These are phyloP conservation scores for Dufourea novaeangliae DNA, from an alignment of 1,140 invertebrate species.

Conservation along the genomic window DNA sequence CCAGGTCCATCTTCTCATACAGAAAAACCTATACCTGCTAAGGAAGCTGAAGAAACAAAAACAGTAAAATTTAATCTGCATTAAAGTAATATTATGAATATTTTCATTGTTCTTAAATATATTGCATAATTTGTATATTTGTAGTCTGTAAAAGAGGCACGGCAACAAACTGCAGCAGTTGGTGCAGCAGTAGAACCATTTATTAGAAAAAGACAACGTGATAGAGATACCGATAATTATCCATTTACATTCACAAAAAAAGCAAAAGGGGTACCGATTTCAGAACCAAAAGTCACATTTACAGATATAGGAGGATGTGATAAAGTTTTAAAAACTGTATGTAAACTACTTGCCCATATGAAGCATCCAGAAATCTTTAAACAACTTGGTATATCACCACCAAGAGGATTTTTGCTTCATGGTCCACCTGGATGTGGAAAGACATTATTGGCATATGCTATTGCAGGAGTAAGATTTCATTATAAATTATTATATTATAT, in stretches of 20 bases:
- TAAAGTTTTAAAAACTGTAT: slow-evolving; percentile 88
- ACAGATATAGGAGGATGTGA: slow-evolving; percentile 89
- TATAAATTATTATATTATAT: background rate
- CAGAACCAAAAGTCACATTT: slow-evolving; percentile 84
- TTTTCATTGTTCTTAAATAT: background rate
- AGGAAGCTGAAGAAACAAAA: slow-evolving; percentile 18
- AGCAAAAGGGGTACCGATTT: slow-evolving; percentile 67
- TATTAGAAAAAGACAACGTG: slow-evolving; percentile 76
- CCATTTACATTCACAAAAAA: slow-evolving; percentile 55
- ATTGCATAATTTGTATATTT: slow-evolving; percentile 20
- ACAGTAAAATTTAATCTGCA: slow-evolving; percentile 23
- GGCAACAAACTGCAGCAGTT: slow-evolving; percentile 3
- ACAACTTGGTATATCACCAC: slow-evolving; percentile 90
- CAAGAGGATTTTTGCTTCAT: slow-evolving; percentile 92
- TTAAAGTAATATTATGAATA: background rate
- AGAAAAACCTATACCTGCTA: background rate
- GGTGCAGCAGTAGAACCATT: slow-evolving; percentile 54
- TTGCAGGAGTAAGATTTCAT: slow-evolving; percentile 89
- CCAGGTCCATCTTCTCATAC: background rate
- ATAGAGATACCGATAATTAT: slow-evolving; percentile 77
- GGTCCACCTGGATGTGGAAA: slow-evolving; percentile 97
- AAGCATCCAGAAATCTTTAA: slow-evolving; percentile 92
- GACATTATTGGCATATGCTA: slow-evolving; percentile 94
- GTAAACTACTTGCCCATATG: slow-evolving; percentile 90
- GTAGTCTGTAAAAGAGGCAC: slow-evolving; percentile 41